Evolutionary conservation across 2,113 vertebrate genomes (phyloP).

Genomic region (Cyphomyrus discorhynchus): DNA sequence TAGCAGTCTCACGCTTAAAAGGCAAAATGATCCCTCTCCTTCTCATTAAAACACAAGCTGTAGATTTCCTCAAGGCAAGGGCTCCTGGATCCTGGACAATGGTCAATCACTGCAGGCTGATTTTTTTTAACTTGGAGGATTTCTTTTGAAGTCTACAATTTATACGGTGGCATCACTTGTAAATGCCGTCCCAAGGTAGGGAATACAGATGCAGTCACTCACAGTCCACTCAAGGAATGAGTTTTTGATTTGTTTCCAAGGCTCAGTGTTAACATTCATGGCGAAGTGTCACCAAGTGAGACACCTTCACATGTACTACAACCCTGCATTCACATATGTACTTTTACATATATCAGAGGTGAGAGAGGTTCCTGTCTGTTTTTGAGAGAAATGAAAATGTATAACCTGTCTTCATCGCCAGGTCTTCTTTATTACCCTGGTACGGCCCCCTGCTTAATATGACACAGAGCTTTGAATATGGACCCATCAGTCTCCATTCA

Average conservation of each 20-base stretch:
- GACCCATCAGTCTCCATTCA: neutral
- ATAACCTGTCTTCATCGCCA: conserved; percentile 8
- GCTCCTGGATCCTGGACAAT: neutral
- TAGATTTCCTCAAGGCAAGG: neutral
- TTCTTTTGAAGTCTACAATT: neutral
- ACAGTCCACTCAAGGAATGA: neutral
- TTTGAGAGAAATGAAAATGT: conserved; percentile 9
- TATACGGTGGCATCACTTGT: neutral
- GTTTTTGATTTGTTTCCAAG: neutral
- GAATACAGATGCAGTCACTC: neutral
- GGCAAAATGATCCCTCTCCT: neutral
- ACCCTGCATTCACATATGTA: neutral
- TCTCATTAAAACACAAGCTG: conserved; percentile 7
- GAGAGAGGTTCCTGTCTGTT: neutral
- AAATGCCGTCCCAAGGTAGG: neutral
- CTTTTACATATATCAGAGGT: neutral
- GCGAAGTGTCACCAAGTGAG: neutral
- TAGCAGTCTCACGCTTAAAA: neutral
- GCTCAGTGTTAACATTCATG: neutral
- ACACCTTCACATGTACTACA: neutral
- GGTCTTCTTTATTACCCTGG: neutral
- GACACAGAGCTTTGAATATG: neutral
- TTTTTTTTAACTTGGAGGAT: neutral
- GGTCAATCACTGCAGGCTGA: neutral
- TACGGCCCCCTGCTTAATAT: neutral